A percentile compares a stretch with the other conserved stretches of the same genome.
phyloP scores from a whole-genome alignment of 2,797 vertebrate genomes.

The Cuculus canorus region DNA sequence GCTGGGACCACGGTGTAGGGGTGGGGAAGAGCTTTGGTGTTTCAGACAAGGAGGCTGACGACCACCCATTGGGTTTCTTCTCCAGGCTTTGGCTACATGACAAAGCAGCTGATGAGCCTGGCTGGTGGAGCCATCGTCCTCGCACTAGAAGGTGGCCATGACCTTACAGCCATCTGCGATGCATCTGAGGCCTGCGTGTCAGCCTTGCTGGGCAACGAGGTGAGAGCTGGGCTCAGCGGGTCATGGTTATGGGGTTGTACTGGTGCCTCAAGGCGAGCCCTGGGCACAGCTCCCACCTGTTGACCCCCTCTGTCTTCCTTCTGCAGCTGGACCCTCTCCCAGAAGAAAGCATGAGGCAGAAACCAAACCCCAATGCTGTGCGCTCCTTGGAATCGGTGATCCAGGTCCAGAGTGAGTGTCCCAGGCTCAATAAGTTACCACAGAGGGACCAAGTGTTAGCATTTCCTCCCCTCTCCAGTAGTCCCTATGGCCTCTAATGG shows the following conservation, averaged over 20 bases:
- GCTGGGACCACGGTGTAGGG: accelerated
- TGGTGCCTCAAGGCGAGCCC: background rate
- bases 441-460: background rate
- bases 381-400: constrained; percentile 90
- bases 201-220: constrained; percentile 90
- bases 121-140: constrained; percentile 90
- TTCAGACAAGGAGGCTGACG: background rate
- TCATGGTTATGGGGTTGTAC: accelerated
- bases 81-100: constrained; percentile 93
- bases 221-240: constrained; percentile 41
- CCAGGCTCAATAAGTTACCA: background rate
- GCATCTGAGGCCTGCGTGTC: constrained; percentile 93
- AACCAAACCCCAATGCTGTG: constrained; percentile 87
- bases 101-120: constrained; percentile 90
- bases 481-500: no score
- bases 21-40: background rate
- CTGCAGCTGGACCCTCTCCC: constrained; percentile 87
- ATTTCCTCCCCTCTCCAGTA: no score
- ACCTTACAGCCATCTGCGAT: constrained; percentile 95
- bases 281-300: background rate
- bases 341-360: constrained; percentile 87
- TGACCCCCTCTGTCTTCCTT: background rate
- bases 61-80: accelerated
- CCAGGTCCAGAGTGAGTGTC: constrained; percentile 89
- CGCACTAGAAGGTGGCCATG: constrained; percentile 92